Conservation (phyloP, 2,113 vertebrate species). For the Serilophus lunatus region DNA sequence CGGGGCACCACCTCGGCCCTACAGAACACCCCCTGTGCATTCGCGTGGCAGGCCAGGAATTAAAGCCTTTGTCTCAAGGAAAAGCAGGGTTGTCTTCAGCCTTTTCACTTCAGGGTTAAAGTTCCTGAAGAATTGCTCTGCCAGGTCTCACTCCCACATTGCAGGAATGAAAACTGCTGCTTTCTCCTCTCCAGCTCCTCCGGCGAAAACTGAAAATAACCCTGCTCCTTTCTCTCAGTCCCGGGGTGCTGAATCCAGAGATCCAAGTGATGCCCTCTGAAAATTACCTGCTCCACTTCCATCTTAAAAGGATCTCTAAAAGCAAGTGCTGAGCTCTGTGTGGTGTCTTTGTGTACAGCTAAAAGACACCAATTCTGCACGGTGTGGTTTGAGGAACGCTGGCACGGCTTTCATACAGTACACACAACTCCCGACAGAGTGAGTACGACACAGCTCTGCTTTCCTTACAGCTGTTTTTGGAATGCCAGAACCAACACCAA, state of each 20-base stretch:
- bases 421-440: accelerated
- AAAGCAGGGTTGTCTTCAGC: neutral
- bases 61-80: neutral
- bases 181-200: neutral
- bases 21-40: accelerated
- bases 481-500: neutral
- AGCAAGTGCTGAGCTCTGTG: neutral
- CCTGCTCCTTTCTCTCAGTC: neutral
- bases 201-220: neutral
- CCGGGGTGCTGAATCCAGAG: neutral
- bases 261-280: accelerated
- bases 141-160: neutral
- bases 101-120: neutral
- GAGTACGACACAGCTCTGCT: neutral
- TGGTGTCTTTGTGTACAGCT: neutral
- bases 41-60: neutral
- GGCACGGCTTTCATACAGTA: neutral
- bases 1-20: neutral
- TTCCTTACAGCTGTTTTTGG: neutral
- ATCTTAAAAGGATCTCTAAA: neutral
- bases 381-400: accelerated
- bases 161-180: neutral
- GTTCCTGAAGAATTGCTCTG: neutral
- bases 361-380: accelerated
- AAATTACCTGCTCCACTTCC: neutral